Evolutionary conservation across 1,140 invertebrate genomes (phyloP), one percentile per base, ranked within the genome.

Genomic region (Maniola jurtina): DNA sequence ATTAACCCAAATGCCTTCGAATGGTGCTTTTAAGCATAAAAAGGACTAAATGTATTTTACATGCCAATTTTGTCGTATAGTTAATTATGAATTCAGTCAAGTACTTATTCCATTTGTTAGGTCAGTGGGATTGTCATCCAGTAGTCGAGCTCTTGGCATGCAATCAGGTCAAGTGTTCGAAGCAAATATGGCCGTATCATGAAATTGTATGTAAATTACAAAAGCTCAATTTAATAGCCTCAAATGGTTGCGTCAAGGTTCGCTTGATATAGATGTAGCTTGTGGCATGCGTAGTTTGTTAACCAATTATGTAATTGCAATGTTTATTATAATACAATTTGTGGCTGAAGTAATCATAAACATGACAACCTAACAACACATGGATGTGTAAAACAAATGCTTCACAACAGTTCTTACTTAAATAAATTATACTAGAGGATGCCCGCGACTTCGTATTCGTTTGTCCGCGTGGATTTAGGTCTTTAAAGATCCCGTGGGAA

Each of bases 131-230:
- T 25, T 52, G 48, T 16, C 48, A 52, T 52, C 48, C 14, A 52
- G 16, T 25, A 13, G 15, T 60, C 47, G 55, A 65, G 59, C 66
- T 65, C 64, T 64, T 73, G 47, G 34, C 59, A 71, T 72, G 67
- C 62, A 77, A 72, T 63, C 59, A 62, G 75, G 75, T 74, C 75
- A 72, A 77, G 72, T 66, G 66, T 63, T 61, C 42, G 38, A 56
- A 25, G 45, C 72, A 59, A 54, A 75, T 84, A 77, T 77, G 80
- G 80, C 47, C 36, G 35, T 74, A 77, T 79, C 76, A 72, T 80
- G 76, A 80, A 80, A 84, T 82, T 75, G 73, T 71, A 81, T 83
- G 80, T 80, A 84, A 80, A 81, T 81, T 73, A 72, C 77, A 63
- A 68, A 66, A 52, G 75, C 67, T 73, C 75, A 73, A 76, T 67